Conservation (phyloP, 2,888 invertebrate species). For the Protonemura montana region DNA sequence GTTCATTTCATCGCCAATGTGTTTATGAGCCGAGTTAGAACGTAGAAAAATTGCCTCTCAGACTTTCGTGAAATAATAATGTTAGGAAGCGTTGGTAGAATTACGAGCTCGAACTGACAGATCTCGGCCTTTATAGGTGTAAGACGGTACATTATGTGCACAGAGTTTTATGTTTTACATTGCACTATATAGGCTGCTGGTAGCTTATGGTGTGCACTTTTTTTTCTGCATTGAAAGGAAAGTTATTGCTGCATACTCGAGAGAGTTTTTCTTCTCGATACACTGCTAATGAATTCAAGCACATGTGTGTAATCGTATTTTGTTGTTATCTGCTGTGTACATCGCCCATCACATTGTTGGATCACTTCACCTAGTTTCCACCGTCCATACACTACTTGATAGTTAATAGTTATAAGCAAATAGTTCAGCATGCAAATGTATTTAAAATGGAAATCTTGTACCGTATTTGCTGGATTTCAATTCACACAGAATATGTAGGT, state of each 20-base stretch:
- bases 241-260: not conserved
- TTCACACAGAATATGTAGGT: not conserved
- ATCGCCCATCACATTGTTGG: not conserved
- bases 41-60: not conserved
- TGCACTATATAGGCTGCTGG: not conserved
- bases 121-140: conserved; percentile 2
- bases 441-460: not conserved
- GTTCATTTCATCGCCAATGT: not conserved
- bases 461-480: not conserved
- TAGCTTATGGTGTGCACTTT: not conserved
- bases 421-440: not conserved
- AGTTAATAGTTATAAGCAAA: not conserved
- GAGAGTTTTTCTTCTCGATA: conserved; percentile 12
- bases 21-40: not conserved
- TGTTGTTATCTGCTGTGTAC: not conserved
- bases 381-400: not conserved
- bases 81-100: not conserved
- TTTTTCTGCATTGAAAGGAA: not conserved
- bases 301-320: not conserved
- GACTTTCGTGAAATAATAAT: not conserved
- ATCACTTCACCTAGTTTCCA: not conserved
- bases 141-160: not conserved
- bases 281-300: not conserved
- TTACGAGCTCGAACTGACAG: not conserved
- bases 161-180: not conserved